Base-by-base conservation (phyloP, 2,113 vertebrate genomes). In the Urocolius indicus region DNA sequence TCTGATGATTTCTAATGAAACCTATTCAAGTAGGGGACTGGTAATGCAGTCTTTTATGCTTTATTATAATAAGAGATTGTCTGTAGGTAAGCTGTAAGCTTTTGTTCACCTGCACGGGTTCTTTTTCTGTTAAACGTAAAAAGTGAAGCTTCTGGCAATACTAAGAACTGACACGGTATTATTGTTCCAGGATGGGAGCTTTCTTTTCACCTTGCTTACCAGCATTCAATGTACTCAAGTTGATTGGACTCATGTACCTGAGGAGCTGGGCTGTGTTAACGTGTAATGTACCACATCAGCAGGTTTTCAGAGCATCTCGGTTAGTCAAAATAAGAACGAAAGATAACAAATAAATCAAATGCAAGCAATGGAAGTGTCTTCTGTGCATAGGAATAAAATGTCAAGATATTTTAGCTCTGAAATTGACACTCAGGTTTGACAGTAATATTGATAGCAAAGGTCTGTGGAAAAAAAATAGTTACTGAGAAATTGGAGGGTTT, bases 191-290 rank as follows among this genome's bases (percentile, higher is more conserved):
- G 99, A 99, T 99, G 99, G 99, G 99, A 36, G 99, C 99, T 4
- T 99, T 99, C 97, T 99, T 99, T 98, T 99, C 99, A 3, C 99
- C 99, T 0, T 99, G 99, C 73, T 98, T 99, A 29, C 99, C 99
- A n/a, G 99, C 99, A 5, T 99, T 99, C 96, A 99, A 99, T 2
- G 99, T 99, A 41, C 95, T 99, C 90, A 99, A 99, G 94, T 94
- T 99, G 90, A 99, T 99, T 24, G 99, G 99, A 17, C 98, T 99
- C 73, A 99, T 99, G 99, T 99, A 99, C 96, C 98, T 99, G 95
- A 97, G 99, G 92, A 99, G 99, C 97, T 99, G 99, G 99, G 99
- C 99, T 0, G 99, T 99, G 79, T 98, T 99, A 92, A 99, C 99
- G 2, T 99, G 99, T 87, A 99, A 99, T 13, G 99, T 99, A 12